Conservation (phyloP, 1,140 invertebrate species). For the Teleogryllus occipitalis region DNA sequence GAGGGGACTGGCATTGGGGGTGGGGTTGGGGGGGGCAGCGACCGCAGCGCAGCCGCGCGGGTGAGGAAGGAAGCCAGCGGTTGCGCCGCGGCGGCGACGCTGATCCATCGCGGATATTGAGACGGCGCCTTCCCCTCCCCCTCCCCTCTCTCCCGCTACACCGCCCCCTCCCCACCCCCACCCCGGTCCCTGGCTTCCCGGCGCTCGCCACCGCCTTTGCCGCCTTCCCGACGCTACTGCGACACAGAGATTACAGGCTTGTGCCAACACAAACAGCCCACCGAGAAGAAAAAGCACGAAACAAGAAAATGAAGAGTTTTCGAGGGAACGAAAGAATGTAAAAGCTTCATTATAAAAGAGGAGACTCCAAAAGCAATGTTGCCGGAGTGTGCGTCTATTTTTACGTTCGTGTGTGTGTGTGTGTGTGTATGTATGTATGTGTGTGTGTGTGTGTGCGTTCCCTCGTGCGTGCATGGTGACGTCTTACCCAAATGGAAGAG, state of each 20-base stretch:
- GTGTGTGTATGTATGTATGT: background rate
- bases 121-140: background rate
- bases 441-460: background rate
- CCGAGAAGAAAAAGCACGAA: background rate
- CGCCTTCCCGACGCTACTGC: background rate
- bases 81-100: no score
- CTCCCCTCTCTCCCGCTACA: no score
- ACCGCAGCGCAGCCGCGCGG: no score
- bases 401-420: background rate
- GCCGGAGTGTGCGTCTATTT: background rate
- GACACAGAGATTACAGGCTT: slow-evolving; percentile 1
- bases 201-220: background rate
- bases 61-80: no score
- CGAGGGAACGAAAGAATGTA: background rate
- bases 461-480: no score
- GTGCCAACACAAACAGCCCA: background rate
- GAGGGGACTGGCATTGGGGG: no score
- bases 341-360: slow-evolving; percentile 5
- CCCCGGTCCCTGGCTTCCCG: background rate
- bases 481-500: background rate
- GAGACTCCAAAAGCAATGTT: background rate
- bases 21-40: no score
- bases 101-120: background rate
- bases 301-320: background rate
- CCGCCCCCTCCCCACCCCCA: no score